Evolutionary conservation across 2,113 vertebrate genomes (phyloP), one percentile per base, ranked within the genome.

Genomic region (Phoenicopterus ruber): DNA sequence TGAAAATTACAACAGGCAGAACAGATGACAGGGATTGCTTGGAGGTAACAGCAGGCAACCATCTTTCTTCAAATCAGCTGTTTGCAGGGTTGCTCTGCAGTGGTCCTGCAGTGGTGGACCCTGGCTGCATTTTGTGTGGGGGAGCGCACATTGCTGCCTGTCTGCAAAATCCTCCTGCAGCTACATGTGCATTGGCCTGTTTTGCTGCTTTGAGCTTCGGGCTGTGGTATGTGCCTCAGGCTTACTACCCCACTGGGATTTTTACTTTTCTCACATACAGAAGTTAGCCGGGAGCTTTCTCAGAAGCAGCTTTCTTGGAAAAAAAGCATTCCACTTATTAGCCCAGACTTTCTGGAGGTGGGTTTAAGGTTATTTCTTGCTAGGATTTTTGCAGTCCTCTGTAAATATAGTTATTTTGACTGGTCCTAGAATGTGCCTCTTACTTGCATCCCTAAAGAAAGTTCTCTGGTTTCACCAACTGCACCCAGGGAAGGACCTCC

Each of bases 201-300:
- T 82, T 67, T 86, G 54, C 81, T 96, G 67, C 85, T 94, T 76
- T 73, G 59, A 94, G 92, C 88, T 93, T 44, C 81, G 91, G 90
- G 92, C 85, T 82, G n/a, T 54, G 71, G 14, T 71, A 19, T 29
- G 74, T 73, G 87, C 93, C 80, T 86, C 62, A 36, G 95, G 95
- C 88, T 90, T 76, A 31, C 44, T 50, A 36, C 65, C 34, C 42
- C 5, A 32, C 31, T 67, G 91, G 70, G 32, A 63, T 74, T 94
- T 92, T 93, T 57, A 47, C 59, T 95, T 93, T 82, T 82, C 67
- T 92, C 78, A 40, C 26, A 58, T 3, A 49, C 2, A 6, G 50
- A 71, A 93, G 18, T 88, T 79, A 94, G 36, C 69, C 0, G 0
- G 40, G 42, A 83, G 72, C 74, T 87, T 88, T 95, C 82, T 86